phyloP scores from a whole-genome alignment of 2,797 vertebrate species.

The Enteromius viviparus region DNA sequence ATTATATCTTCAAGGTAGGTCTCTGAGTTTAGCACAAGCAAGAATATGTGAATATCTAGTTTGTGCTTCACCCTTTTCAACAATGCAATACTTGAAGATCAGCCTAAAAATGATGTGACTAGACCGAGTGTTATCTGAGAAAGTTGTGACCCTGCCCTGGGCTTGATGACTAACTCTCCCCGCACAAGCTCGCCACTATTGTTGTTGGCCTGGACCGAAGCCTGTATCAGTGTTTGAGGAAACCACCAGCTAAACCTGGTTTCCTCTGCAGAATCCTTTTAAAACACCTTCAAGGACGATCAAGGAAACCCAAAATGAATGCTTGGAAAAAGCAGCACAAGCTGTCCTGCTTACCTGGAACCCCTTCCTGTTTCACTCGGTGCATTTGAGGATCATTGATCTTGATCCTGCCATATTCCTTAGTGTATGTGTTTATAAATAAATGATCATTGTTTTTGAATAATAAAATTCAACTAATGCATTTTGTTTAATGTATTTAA shows the following conservation, averaged over 20 bases:
- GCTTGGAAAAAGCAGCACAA: conserved; percentile 57
- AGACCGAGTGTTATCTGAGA: conserved; percentile 75
- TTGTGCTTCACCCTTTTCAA: neutral
- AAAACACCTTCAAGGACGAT: conserved; percentile 59
- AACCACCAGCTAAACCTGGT: conserved; percentile 72
- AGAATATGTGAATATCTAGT: neutral
- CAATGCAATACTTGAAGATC: conserved; percentile 11
- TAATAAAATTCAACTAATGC: too few species aligned
- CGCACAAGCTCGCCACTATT: conserved; percentile 77
- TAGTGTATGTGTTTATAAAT: neutral
- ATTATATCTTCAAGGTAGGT: neutral
- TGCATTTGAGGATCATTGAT: neutral
- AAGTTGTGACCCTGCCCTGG: conserved; percentile 80
- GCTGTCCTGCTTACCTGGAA: neutral
- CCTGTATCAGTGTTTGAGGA: conserved; percentile 70
- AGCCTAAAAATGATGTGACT: conserved; percentile 28
- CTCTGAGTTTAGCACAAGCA: neutral
- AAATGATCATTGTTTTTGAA: neutral
- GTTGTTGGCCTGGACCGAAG: conserved; percentile 75
- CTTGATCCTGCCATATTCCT: neutral
- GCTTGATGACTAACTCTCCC: conserved; percentile 83
- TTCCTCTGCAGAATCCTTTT: conserved; percentile 74
- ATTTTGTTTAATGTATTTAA: too few species aligned
- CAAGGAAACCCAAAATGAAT: conserved; percentile 63
- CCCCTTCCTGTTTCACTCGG: neutral